Percentiles rank a stretch among this genome's conserved stretches.
phyloP scores from a whole-genome alignment of 2,888 invertebrate species.

The Epinotia ramella region DNA sequence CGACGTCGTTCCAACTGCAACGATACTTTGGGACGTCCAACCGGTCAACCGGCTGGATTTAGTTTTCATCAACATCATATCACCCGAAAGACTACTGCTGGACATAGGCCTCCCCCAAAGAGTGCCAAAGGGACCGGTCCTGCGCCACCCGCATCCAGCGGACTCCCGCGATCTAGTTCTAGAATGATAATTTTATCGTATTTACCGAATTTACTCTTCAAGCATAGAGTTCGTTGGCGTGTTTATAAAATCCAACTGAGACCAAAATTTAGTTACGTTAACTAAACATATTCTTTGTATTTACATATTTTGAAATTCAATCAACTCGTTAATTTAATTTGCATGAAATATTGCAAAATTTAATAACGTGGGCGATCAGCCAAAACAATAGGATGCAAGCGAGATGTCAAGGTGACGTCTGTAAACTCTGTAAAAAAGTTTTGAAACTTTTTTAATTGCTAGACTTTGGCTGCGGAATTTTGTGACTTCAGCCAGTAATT shows the following conservation, averaged over 20 bases:
- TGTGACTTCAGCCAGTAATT: background rate
- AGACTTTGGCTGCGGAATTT: background rate
- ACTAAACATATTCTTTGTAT: background rate
- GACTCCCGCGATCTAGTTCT: too few relatives aligned
- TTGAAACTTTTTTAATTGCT: slow-evolving; percentile 24
- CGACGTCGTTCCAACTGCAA: too few relatives aligned
- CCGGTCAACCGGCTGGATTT: too few relatives aligned
- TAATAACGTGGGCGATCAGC: background rate
- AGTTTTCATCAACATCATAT: too few relatives aligned
- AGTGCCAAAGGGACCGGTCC: too few relatives aligned
- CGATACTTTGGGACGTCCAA: too few relatives aligned
- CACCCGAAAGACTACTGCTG: too few relatives aligned
- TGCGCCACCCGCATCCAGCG: too few relatives aligned
- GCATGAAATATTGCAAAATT: slow-evolving; percentile 16
- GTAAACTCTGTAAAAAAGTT: slow-evolving; percentile 22
- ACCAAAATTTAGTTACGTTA: background rate
- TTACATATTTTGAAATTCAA: slow-evolving; percentile 6
- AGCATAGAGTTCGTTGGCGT: background rate
- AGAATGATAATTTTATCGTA: background rate
- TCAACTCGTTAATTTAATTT: slow-evolving; percentile 21
- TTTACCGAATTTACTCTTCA: background rate
- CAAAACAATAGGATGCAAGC: slow-evolving; percentile 17
- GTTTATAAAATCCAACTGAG: background rate
- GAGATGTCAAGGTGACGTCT: slow-evolving; percentile 24
- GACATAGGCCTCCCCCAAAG: too few relatives aligned